phyloP scores from a whole-genome alignment of 2,888 invertebrate species.

The Amblyjoppa proteus region DNA sequence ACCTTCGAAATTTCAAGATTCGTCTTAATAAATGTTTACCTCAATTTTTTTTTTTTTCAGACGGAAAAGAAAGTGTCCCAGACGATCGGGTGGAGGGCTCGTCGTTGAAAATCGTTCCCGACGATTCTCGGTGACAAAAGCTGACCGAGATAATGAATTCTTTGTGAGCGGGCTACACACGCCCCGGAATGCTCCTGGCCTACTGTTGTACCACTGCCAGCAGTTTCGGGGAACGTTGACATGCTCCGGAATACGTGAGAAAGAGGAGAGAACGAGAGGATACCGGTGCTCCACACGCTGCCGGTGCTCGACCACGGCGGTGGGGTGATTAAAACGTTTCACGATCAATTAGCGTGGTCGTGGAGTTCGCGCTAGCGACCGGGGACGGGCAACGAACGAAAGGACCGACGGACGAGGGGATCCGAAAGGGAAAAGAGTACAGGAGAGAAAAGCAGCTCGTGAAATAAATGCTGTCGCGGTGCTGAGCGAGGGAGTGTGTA shows the following conservation, averaged over 20 bases:
- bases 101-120: background rate
- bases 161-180: background rate
- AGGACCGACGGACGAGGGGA: background rate
- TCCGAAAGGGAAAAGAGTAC: constrained; percentile 50
- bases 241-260: constrained; percentile 27
- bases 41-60: too few species aligned
- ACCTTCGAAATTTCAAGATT: too few species aligned
- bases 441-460: constrained; percentile 39
- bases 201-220: constrained; percentile 15
- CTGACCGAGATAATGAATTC: constrained; percentile 13
- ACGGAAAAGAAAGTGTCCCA: background rate
- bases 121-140: background rate
- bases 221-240: constrained; percentile 22
- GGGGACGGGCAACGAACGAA: constrained; percentile 1
- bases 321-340: constrained; percentile 67
- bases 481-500: constrained; percentile 48
- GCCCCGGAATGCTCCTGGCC: background rate
- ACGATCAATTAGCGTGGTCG: constrained; percentile 66
- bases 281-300: constrained; percentile 1
- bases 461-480: constrained; percentile 49
- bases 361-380: constrained; percentile 53
- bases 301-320: constrained; percentile 18
- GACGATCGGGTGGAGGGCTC: background rate
- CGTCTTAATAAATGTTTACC: too few species aligned
- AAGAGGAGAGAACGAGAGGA: background rate